Base-by-base conservation (phyloP, 2,113 vertebrate genomes). In the Bagarius yarrelli region DNA sequence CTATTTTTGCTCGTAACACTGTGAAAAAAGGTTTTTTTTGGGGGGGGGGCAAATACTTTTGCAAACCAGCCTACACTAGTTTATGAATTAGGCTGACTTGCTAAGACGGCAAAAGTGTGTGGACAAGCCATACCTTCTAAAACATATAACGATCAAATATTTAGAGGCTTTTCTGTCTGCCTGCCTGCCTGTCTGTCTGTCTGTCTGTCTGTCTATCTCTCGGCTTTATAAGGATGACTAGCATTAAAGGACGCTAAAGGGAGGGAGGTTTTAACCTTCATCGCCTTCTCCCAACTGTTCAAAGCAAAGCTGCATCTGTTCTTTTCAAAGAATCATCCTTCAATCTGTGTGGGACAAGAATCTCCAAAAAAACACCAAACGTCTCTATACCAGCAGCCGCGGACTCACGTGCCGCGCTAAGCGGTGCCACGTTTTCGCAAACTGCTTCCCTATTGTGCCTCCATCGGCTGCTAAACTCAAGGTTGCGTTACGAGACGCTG, bases 211-310 rank as follows among this genome's bases (percentile, higher is more conserved):
- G 3, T 53, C 52, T 53, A 2, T 6, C 52, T 53, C 52, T 53
- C 12, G 11, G 23, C 14, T 44, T 60, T 76, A 23, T 4, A 40
- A 59, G 55, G 21, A 56, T 19, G 34, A n/a, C 25, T 12, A 27
- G 34, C 34, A 25, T 60, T 76, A 16, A 15, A 76, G 36, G 16
- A 60, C 32, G 34, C 34, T 56, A 44, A 47, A 40, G 32, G 8
- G 23, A n/a, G 32, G 15, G 36, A 19, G 56, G 34, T 59, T 59
- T 76, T 18, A 44, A 76, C 55, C 30, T 60, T 23, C 56, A 32
- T 25, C 47, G 25, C 70, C 70, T 60, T 55, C 73, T 18, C 30
- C 73, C 73, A 44, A 60, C 73, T 76, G 73, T 40, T 59, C 70
- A 30, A 53, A 53, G 8, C 25, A 4, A 72, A 53, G 70, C 70